These are phyloP conservation scores for Odocoileus hemionus DNA, from an alignment of 2,113 vertebrate genomes.

Conservation along the genomic window DNA sequence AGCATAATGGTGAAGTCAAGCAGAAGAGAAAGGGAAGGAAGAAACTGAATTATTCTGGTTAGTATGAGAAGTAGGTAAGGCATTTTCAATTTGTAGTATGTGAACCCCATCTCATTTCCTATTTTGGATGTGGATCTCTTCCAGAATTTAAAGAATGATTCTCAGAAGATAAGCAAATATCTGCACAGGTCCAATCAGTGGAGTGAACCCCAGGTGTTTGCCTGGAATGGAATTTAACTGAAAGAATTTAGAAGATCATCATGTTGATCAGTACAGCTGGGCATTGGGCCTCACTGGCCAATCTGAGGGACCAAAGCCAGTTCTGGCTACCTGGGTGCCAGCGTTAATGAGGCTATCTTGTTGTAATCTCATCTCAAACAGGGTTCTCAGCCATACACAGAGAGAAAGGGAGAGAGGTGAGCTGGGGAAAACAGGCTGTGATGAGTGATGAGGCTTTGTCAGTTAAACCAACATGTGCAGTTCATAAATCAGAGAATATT, in stretches of 20 bases:
- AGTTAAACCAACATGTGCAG: neutral
- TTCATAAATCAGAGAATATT: constrained; percentile 53
- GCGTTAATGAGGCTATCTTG: constrained; percentile 57
- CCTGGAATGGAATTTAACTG: constrained; percentile 37
- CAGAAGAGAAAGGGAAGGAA: neutral
- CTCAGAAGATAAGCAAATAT: constrained; percentile 17
- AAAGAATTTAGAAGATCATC: neutral
- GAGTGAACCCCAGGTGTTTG: constrained; percentile 27
- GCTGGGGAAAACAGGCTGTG: neutral
- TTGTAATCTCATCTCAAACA: constrained; percentile 68
- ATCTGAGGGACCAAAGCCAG: neutral
- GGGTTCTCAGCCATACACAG: constrained; percentile 12
- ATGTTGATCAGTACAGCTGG: neutral
- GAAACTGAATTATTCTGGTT: neutral
- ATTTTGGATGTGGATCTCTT: constrained; percentile 1
- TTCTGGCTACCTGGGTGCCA: neutral
- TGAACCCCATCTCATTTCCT: constrained; percentile 17
- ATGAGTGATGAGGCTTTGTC: neutral
- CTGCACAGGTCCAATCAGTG: neutral
- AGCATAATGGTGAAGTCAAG: neutral
- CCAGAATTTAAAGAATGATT: constrained; percentile 9
- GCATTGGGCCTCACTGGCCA: neutral
- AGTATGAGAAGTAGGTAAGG: neutral
- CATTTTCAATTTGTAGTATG: neutral
- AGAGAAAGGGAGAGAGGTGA: neutral